A percentile compares a stretch with the other conserved stretches of the same genome.
phyloP scores from a whole-genome alignment of 2,113 vertebrate species.

The Urocitellus parryii region DNA sequence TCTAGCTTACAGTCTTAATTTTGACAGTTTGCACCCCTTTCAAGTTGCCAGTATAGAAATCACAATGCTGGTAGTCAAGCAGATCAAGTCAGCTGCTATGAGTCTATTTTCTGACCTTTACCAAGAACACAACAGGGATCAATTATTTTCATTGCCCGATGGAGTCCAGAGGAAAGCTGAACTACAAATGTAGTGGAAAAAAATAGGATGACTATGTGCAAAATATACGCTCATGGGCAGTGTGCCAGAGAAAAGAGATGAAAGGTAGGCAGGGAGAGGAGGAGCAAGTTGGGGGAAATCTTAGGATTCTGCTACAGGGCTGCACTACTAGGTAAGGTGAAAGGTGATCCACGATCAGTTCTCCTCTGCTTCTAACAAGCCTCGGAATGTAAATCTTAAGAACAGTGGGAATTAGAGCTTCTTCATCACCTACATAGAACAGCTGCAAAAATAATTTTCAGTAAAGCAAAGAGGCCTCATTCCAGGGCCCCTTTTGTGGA shows the following conservation, averaged over 20 bases:
- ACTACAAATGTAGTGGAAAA: not conserved
- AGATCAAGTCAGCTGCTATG: conserved; percentile 57
- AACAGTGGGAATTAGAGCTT: not conserved
- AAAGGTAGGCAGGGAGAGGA: not conserved
- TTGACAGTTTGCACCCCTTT: conserved; percentile 51
- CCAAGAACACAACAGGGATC: conserved; percentile 73
- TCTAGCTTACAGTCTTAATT: conserved; percentile 23
- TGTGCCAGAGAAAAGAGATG: not conserved
- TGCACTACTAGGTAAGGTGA: not conserved
- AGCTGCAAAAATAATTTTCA: not conserved
- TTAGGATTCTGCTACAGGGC: not conserved
- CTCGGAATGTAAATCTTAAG: conserved; percentile 1
- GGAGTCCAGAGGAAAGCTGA: conserved; percentile 42
- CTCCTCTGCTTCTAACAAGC: not conserved
- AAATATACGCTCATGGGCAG: not conserved
- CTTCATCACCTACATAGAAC: not conserved
- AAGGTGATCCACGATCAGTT: not conserved
- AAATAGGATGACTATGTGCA: not conserved
- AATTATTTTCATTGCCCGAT: conserved; percentile 72
- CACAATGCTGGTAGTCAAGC: not conserved
- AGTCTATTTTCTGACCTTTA: conserved; percentile 75
- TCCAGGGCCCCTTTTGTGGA: conserved; percentile 48
- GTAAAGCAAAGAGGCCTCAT: not conserved
- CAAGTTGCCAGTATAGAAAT: conserved; percentile 12
- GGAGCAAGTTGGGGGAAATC: not conserved